Evolutionary conservation across 1,140 invertebrate species (phyloP), one percentile per base, ranked within the genome.

Genomic region (Hyles vespertilio): DNA sequence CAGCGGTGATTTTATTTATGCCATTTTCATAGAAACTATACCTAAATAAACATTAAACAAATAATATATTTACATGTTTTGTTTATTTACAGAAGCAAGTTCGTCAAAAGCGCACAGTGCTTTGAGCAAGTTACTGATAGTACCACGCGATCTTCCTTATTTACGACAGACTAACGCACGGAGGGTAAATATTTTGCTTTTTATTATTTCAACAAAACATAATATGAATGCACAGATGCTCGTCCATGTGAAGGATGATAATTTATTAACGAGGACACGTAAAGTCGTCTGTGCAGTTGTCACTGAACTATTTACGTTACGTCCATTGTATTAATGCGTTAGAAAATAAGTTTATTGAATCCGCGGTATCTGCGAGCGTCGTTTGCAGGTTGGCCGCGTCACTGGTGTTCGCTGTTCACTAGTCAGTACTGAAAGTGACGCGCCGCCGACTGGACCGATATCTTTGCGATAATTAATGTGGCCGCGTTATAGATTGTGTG

Each of bases 151-250:
- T 69, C 80, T 89, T 9, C 86, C 86, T 36, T 89, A 89, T 52
- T 76, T 89, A 72, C 81, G 86, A 71, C 86, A 89, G 72, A 89
- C 86, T 79, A 89, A 87, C 86, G 86, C 86, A 43, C 68, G 86
- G 70, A 84, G 86, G 74, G 85, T 88, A 74, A 77, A 40, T 40
- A 40, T 22, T 22, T 22, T 22, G 22, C 36, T 5, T 40, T 40
- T 40, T 5, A 40, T 40, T 40, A 5, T 40, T 40, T 40, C 4
- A 22, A 22, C 2, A 22, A 22, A 22, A 22, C 22, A 22, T 22
- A 1, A 22, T 1, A 22, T 22, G 22, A 22, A 22, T 2, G 22
- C 22, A 22, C 22, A 22, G 2, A 22, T 22, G 22, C 22, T 22
- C 22, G 22, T 22, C 22, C 22, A 22, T 22, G 22, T 22, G 22